Conservation (phyloP, 2,888 invertebrate genomes). For the Hyles lineata region DNA sequence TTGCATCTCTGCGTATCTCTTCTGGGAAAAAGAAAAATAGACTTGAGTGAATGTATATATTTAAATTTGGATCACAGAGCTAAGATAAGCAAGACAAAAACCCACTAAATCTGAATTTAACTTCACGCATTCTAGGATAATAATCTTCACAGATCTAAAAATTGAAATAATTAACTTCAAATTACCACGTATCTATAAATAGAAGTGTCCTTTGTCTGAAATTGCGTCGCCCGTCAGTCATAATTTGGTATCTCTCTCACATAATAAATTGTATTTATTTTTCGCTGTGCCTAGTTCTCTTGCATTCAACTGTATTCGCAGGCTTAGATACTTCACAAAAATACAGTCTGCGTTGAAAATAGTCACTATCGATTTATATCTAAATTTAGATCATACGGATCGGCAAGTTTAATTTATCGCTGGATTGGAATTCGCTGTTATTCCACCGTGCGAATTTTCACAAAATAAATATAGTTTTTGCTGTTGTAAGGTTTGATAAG, state of each 20-base stretch:
- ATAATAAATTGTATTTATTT: neutral
- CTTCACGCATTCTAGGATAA: too few relatives aligned
- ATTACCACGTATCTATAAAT: too few relatives aligned
- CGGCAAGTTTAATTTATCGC: neutral
- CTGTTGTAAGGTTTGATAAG: neutral
- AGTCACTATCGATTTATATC: slow-evolving; percentile 29
- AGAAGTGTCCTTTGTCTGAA: too few relatives aligned
- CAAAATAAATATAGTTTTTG: neutral
- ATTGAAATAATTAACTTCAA: too few relatives aligned
- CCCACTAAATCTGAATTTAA: too few relatives aligned
- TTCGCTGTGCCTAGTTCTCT: neutral
- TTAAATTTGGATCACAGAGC: too few relatives aligned
- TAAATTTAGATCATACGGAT: slow-evolving; percentile 27
- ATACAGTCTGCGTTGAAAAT: slow-evolving; percentile 28
- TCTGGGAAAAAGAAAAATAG: too few relatives aligned
- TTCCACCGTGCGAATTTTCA: neutral
- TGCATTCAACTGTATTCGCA: slow-evolving; percentile 16
- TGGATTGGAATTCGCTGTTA: neutral
- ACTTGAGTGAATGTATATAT: too few relatives aligned
- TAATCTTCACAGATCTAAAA: too few relatives aligned
- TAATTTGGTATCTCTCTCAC: neutral
- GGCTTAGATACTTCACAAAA: slow-evolving; percentile 20
- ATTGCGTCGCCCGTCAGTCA: too few relatives aligned
- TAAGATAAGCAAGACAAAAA: too few relatives aligned
- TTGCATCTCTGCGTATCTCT: too few relatives aligned